Evolutionary conservation across 2,797 vertebrate species (phyloP).

Genomic region (Rhinatrema bivittatum): DNA sequence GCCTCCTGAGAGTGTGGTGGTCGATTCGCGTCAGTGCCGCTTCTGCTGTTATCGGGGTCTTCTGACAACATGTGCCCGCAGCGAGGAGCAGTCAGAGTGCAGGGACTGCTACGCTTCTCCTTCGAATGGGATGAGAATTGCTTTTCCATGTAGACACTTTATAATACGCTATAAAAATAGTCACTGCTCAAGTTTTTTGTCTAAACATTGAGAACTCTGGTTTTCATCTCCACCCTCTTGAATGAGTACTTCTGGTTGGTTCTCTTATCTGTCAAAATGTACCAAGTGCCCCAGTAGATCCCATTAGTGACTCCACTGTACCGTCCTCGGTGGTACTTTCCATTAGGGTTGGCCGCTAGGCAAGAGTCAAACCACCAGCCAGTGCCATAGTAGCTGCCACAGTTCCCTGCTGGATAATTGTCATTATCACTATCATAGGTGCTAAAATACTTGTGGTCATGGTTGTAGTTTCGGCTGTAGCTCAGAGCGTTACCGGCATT

Average conservation of each 20-base stretch:
- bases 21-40: no score
- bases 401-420: constrained; percentile 61
- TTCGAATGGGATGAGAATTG: neutral
- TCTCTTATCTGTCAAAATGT: constrained; percentile 65
- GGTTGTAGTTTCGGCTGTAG: constrained; percentile 76
- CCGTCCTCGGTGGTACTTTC: constrained; percentile 57
- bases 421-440: constrained; percentile 67
- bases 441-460: constrained; percentile 66
- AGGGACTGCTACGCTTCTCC: no score
- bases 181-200: no score
- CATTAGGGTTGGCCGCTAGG: constrained; percentile 68
- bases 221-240: constrained; percentile 69
- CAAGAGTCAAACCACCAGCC: constrained; percentile 79
- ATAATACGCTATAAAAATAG: no score
- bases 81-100: neutral
- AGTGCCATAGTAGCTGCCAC: constrained; percentile 67
- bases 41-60: no score
- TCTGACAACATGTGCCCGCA: no score
- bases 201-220: constrained; percentile 26
- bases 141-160: neutral
- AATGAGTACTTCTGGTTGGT: constrained; percentile 70
- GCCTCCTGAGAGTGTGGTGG: no score
- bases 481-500: constrained; percentile 69
- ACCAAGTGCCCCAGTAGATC: constrained; percentile 77
- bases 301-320: constrained; percentile 68